Base-by-base conservation (phyloP, 2,113 vertebrate genomes). In the Poeciliopsis retropinna region DNA sequence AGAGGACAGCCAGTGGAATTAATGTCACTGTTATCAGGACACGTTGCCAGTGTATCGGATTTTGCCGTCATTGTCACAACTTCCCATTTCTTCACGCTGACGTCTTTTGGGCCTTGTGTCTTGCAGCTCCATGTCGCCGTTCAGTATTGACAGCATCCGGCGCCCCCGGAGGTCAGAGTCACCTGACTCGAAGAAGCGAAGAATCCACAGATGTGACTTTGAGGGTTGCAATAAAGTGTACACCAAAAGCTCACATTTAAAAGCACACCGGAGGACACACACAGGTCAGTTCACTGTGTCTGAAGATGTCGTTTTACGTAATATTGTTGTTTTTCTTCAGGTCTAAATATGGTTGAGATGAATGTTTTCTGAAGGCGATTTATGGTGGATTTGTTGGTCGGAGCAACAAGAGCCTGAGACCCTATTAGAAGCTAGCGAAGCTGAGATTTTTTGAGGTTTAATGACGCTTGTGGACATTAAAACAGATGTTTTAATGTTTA, bases 161-260 rank as follows among this genome's bases (percentile, higher is more conserved):
- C 97, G 97, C 84, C 97, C 97, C 78, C 95, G 96, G 80, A 95
- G 96, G 87, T 98, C 98, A 17, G 98, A 99, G 89, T 99, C 98
- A 27, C 98, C 98, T 0, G 98, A 99, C 88, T 99, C 98, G 80
- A 96, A 98, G 91, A 99, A 99, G 89, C 94, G 98, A 64, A 97
- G 98, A 82, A 99, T 99, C 92, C 98, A 99, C 92, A 94, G 98
- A 87, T 99, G 98, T 93, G 98, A 99, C 92, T 99, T 99, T 79
- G 97, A 99, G 82, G 98, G 98, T 79, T 99, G 98, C 95, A 99
- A 99, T 96, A 99, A 99, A 91, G 98, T 99, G 1, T 99, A 99
- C 92, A 99, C 98, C 68, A 99, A 99, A 94, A 99, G 98, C 89
- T 99, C 98, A 81, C 98, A 99, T 89, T 93, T 99, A 95, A 99